Base-by-base conservation (phyloP, 2,113 vertebrate species). In the Leucoraja erinaceus region DNA sequence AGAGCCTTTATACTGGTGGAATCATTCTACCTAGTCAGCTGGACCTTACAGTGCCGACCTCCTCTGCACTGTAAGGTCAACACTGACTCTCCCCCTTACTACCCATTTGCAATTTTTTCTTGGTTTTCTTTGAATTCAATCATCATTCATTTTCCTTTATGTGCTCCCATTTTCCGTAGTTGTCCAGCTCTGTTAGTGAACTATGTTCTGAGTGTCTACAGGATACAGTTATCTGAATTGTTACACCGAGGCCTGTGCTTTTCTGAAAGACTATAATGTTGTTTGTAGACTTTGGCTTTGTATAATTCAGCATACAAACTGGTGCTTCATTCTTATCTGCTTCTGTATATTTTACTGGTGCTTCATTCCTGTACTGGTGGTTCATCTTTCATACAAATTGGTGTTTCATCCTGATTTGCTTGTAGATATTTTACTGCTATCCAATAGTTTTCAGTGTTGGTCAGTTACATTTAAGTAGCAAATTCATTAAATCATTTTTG, bases 401-500 rank as follows among this genome's bases (percentile, higher is more conserved):
- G 59, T 31, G 54, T 28, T 18, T 88, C 61, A 31, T 59, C 63
- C 18, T 9, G 54, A 59, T 59, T n/a, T 63, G 59, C 59, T 88
- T 16, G 4, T 31, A 31, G 9, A 63, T 12, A 63, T 88, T 88
- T 63, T 63, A 86, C 6, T 61, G n/a, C 8, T 77, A 33, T 11
- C 25, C 75, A 95, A 96, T 96, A 96, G 95, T 96, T 96, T 94
- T 93, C 92, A 5, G 94, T 95, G 95, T 93, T 94, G 95, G 96
- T 95, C 93, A 95, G 76, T 95, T 56, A 81, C 7, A 54, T 94
- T 94, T 95, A 94, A 94, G 95, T 97, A 96, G 96, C 97, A 97
- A 97, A 97, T 98, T 97, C 96, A 97, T 97, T 97, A 97, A 98
- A 98, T 98, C 98, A 98, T 96, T 97, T 97, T 98, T 97, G 96